A percentile compares a stretch with the other conserved stretches of the same genome.
These are phyloP conservation scores for Drosophila micromelanica DNA, from an alignment of 1,140 invertebrate genomes.

Conservation along the genomic window DNA sequence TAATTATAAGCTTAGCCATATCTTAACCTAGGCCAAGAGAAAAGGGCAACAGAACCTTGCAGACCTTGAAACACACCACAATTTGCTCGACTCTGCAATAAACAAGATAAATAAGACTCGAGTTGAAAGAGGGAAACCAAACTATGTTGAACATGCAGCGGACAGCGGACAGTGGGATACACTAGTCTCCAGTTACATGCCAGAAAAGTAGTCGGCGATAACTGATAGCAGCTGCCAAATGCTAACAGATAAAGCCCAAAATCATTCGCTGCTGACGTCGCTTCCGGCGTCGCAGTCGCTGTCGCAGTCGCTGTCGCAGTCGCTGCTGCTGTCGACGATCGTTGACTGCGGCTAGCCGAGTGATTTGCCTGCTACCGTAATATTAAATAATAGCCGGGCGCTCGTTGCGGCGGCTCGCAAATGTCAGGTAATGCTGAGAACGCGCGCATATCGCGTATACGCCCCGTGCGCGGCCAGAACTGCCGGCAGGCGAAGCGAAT, in stretches of 20 bases:
- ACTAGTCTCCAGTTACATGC: neutral
- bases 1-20: conserved; percentile 1
- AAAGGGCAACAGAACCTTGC: neutral
- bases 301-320: neutral
- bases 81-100: neutral
- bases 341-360: conserved; percentile 24
- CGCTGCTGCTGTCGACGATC: neutral
- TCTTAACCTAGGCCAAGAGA: conserved; percentile 30
- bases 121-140: neutral
- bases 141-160: too few relatives aligned
- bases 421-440: conserved; percentile 62
- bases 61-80: conserved; percentile 15
- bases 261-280: neutral
- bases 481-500: conserved; percentile 48
- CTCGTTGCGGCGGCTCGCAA: conserved; percentile 16
- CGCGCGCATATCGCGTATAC: conserved; percentile 74
- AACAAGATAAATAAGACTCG: neutral
- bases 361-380: conserved; percentile 14
- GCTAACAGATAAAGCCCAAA: conserved; percentile 14
- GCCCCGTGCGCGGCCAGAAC: conserved; percentile 43
- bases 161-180: too few relatives aligned
- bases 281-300: neutral
- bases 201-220: neutral
- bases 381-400: conserved; percentile 75
- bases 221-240: conserved; percentile 4